Base-by-base conservation (phyloP, 2,888 invertebrate species). In the Dolichopus griseipennis region DNA sequence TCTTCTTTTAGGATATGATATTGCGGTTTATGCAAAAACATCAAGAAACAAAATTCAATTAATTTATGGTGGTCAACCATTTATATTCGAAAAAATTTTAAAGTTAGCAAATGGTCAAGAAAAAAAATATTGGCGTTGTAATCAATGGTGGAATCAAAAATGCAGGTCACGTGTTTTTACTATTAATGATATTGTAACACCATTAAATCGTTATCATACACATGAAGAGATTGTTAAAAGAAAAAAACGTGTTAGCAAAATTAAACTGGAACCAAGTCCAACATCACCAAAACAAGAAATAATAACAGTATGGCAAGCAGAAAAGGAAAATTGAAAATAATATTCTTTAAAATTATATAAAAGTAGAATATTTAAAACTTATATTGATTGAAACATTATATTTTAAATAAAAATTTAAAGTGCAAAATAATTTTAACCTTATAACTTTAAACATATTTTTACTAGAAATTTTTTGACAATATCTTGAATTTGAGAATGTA, bases 131-230 rank as follows among this genome's bases (percentile, higher is more conserved):
- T 82, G 81, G 81, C 76, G 82, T 41, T 82, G 82, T 71, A 82
- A 82, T 71, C 81, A 82, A 71, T 82, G 82, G 82, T 82, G 82
- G 82, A 81, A 81, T 71, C 80, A 81, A 69, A 81, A 79, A 72
- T 82, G 82, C 70, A 78, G 82, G 9, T 80, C 81, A 0, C 76
- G 82, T n/a, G 81, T 81, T 2, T 81, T 76, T 63, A 81, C 81
- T 10, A 77, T 81, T 15, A 79, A 78, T 63, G 79, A 82, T 69
- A 73, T 76, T 9, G 79, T 82, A 5, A 76, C 79, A 65, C 80
- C 81, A 1, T 73, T 82, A 7, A 81, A 82, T 72, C 78, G 81
- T n/a, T 80, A 77, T 70, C 81, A 82, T 68, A 82, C 81, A 3
- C 82, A 82, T 66, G 80, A 81, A 68, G 81, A 82, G 70, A 80